These are phyloP conservation scores for Gymnopithys bicolor DNA, from an alignment of 2,797 vertebrate genomes.

Conservation along the genomic window DNA sequence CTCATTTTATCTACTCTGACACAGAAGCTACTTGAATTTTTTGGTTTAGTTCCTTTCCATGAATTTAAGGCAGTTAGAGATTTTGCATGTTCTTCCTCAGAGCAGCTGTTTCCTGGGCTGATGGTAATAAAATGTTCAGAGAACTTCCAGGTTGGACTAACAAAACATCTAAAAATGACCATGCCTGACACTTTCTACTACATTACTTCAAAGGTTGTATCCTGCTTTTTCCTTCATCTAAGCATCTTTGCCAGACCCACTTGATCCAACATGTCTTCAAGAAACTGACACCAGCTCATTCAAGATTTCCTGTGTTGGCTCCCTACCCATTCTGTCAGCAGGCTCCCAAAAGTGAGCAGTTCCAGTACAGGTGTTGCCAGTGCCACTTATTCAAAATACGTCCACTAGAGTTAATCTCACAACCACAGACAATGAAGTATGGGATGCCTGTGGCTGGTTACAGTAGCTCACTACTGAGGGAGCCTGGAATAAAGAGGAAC, in stretches of 20 bases:
- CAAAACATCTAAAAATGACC: neutral
- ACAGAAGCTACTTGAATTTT: neutral
- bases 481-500: neutral
- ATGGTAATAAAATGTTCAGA: neutral
- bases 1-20: neutral
- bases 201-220: neutral
- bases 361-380: neutral
- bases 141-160: neutral
- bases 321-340: neutral
- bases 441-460: accelerated
- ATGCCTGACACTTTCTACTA: neutral
- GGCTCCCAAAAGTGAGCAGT: neutral
- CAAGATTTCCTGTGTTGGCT: neutral
- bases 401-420: accelerated
- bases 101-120: neutral
- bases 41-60: neutral
- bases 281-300: neutral
- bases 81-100: neutral
- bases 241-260: neutral
- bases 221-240: neutral
- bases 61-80: neutral
- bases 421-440: accelerated
- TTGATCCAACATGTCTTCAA: neutral
- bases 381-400: neutral
- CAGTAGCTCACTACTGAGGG: neutral